Conservation (phyloP, 2,113 vertebrate species). For the Macaca fascicularis region T2T-MFA8v1.1 NC_088384.1:6550001-6550500, state of each 20-base stretch:
- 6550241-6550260: neutral
- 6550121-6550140: neutral
- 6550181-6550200: neutral
- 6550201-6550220: fast-evolving
- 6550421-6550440: too few species aligned
- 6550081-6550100: too few species aligned
- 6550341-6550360: neutral
- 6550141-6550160: neutral
- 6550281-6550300: neutral
- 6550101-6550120: neutral
- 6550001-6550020: neutral
- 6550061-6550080: too few species aligned
- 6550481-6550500: too few species aligned
- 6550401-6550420: neutral
- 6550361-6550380: neutral
- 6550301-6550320: neutral
- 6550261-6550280: neutral
- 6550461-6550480: too few species aligned
- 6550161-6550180: neutral
- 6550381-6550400: neutral
- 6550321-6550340: neutral
- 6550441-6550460: too few species aligned
- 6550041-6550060: neutral
- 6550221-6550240: neutral
- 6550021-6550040: neutral